Percentiles rank a stretch among this genome's conserved stretches.
These are phyloP conservation scores for Periphyllus acericola DNA, from an alignment of 2,888 invertebrate genomes.

Conservation along the genomic window DNA sequence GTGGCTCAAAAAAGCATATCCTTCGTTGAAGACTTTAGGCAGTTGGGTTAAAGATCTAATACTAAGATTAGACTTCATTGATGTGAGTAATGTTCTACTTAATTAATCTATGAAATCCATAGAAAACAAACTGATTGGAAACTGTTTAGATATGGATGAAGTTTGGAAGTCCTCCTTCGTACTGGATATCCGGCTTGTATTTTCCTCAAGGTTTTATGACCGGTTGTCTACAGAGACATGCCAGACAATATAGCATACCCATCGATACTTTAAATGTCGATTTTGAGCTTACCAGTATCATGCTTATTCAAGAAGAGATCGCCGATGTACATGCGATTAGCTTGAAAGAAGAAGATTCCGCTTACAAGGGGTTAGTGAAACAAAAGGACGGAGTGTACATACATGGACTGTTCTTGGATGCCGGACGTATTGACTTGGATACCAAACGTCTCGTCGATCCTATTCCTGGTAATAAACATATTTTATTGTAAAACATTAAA, in stretches of 20 bases:
- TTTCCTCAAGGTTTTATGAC: constrained; percentile 95
- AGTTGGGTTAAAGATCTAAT: constrained; percentile 87
- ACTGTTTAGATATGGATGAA: constrained; percentile 71
- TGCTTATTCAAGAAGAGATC: constrained; percentile 77
- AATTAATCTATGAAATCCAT: background rate
- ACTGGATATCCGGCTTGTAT: constrained; percentile 93
- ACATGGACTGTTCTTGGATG: constrained; percentile 87
- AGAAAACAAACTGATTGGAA: background rate
- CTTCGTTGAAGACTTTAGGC: constrained; percentile 86
- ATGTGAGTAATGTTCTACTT: constrained; percentile 67
- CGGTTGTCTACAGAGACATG: constrained; percentile 88
- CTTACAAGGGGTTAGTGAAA: constrained; percentile 71
- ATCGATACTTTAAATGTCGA: constrained; percentile 88
- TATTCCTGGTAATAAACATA: constrained; percentile 72
- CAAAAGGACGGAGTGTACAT: constrained; percentile 78
- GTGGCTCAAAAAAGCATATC: constrained; percentile 84
- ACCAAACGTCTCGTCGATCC: constrained; percentile 80
- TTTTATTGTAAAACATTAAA: background rate
- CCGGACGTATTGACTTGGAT: constrained; percentile 83
- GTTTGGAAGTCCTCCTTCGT: constrained; percentile 80
- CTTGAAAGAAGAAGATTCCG: constrained; percentile 66
- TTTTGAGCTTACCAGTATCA: constrained; percentile 73
- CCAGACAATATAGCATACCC: constrained; percentile 84
- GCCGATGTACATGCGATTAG: constrained; percentile 69
- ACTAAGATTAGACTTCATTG: constrained; percentile 82